A percentile compares a stretch with the other conserved stretches of the same genome.
These are phyloP conservation scores for Sciurus niger DNA, from an alignment of 2,113 vertebrate species.

Conservation along the genomic window DNA sequence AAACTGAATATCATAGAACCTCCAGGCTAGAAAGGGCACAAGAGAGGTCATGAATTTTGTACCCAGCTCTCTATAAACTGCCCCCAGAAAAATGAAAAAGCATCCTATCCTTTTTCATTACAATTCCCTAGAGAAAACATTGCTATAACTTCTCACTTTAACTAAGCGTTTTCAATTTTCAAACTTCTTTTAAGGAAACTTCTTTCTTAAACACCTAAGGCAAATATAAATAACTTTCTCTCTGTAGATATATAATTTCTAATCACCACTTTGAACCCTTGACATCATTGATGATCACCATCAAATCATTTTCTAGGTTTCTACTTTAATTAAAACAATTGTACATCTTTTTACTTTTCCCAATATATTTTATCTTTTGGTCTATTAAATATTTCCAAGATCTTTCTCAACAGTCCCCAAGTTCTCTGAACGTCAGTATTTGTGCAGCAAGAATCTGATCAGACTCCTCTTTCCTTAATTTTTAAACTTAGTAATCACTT, in stretches of 20 bases:
- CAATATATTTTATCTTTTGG: neutral
- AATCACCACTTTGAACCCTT: neutral
- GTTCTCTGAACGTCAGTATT: neutral
- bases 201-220: neutral
- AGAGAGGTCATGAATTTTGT: neutral
- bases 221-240: neutral
- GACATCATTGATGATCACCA: neutral
- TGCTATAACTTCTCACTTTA: neutral
- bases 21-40: neutral
- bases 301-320: constrained; percentile 4
- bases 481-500: neutral
- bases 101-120: neutral
- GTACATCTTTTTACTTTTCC: neutral
- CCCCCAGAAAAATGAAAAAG: neutral
- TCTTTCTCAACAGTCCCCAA: neutral
- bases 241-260: neutral
- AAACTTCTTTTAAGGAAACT: neutral
- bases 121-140: neutral
- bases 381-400: neutral
- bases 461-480: neutral
- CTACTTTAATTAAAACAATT: neutral
- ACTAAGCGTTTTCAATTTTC: neutral
- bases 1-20: neutral
- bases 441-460: neutral
- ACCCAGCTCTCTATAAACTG: neutral